A percentile compares a stretch with the other conserved stretches of the same genome.
These are phyloP conservation scores for Neolamprologus longior DNA, from an alignment of 2,113 vertebrate species.

Conservation along the genomic window DNA sequence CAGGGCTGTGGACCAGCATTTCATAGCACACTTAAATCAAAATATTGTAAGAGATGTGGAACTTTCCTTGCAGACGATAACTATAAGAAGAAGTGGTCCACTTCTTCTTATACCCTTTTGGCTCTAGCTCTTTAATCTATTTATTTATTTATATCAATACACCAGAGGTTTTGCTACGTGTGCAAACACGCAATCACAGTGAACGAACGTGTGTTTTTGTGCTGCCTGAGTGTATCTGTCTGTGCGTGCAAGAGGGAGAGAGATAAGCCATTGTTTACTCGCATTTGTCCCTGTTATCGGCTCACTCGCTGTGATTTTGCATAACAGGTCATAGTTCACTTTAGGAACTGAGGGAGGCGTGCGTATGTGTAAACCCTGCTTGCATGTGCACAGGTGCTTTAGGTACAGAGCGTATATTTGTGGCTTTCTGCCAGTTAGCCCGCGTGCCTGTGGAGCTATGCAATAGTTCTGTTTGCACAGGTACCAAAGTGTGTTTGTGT, in stretches of 20 bases:
- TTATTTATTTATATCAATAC: not conserved
- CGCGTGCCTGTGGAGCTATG: not conserved
- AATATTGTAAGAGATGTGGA: not conserved
- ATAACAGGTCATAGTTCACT: constrained; percentile 63
- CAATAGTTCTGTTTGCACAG: constrained; percentile 8
- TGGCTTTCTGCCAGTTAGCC: not conserved
- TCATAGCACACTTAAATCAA: not conserved
- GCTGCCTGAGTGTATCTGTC: not conserved
- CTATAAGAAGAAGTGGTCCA: not conserved
- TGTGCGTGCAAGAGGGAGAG: not conserved
- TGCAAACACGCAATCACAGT: not conserved
- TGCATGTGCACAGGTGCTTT: not conserved
- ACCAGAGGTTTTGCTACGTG: not conserved
- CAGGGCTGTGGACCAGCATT: not conserved
- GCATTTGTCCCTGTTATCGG: constrained; percentile 47
- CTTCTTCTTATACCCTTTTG: not conserved
- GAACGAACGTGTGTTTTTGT: not conserved
- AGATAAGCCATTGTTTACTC: constrained; percentile 50
- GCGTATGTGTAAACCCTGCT: not conserved
- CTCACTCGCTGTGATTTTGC: constrained; percentile 23
- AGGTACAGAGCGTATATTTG: not conserved
- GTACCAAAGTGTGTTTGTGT: not conserved
- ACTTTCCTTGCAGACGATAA: not conserved
- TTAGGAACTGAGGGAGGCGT: not conserved
- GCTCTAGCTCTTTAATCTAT: not conserved